A percentile compares a stretch with the other conserved stretches of the same genome.
Conservation (phyloP, 2,888 invertebrate genomes). For the Acrobasis consociella region DNA sequence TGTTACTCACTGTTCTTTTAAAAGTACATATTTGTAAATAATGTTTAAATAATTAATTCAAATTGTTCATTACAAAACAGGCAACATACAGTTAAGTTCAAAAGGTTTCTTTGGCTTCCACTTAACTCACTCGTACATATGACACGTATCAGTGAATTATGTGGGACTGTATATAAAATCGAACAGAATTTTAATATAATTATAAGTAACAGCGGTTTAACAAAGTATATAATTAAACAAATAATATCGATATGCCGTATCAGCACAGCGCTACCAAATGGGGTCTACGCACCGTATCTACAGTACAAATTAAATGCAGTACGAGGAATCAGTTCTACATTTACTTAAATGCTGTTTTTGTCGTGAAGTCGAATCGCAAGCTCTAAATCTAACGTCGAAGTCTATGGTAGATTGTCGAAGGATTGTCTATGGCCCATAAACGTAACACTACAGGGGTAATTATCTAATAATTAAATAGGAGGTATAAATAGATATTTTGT, state of each 20-base stretch:
- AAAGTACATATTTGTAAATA: not conserved
- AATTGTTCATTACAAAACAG: too few relatives aligned
- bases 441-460: slow-evolving; percentile 3
- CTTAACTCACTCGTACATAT: too few relatives aligned
- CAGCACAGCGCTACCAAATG: slow-evolving; percentile 38
- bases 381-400: slow-evolving; percentile 68
- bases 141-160: too few relatives aligned
- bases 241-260: not conserved
- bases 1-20: not conserved
- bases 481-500: too few relatives aligned
- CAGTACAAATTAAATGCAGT: slow-evolving; percentile 72
- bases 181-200: too few relatives aligned
- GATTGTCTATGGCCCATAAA: not conserved
- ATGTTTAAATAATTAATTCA: too few relatives aligned
- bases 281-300: slow-evolving; percentile 70
- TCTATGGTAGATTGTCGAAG: slow-evolving; percentile 53
- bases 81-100: too few relatives aligned
- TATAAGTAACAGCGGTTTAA: not conserved
- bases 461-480: not conserved
- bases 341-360: slow-evolving; percentile 62
- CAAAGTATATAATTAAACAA: not conserved
- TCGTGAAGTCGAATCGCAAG: slow-evolving; percentile 57
- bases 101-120: too few relatives aligned
- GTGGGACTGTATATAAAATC: too few relatives aligned
- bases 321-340: slow-evolving; percentile 67